Evolutionary conservation across 2,888 invertebrate species (phyloP).

Genomic region (Dicycla oo): DNA sequence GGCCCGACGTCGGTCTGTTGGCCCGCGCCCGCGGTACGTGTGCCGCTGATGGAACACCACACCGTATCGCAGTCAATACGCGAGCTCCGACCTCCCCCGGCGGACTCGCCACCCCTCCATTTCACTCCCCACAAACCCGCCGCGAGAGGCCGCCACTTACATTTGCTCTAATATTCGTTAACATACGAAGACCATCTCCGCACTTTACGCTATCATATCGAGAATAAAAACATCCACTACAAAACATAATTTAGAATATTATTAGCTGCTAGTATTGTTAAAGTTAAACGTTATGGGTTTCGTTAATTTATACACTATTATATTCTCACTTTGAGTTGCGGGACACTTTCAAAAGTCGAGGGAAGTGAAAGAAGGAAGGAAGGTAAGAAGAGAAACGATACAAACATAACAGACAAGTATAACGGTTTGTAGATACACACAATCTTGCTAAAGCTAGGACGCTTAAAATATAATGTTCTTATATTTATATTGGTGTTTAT

Average conservation of each 20-base stretch:
- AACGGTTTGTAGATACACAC: slow-evolving; percentile 55
- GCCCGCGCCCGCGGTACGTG: slow-evolving; percentile 9
- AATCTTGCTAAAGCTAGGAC: slow-evolving; percentile 56
- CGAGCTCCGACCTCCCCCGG: slow-evolving; percentile 25
- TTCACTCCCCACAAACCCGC: slow-evolving; percentile 9
- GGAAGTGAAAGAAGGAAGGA: slow-evolving; percentile 43
- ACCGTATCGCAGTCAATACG: neutral
- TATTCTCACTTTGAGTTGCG: slow-evolving; percentile 78
- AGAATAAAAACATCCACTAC: slow-evolving; percentile 85
- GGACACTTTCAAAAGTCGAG: slow-evolving; percentile 75
- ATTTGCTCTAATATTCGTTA: slow-evolving; percentile 64
- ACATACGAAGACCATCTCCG: slow-evolving; percentile 66
- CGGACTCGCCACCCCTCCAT: neutral
- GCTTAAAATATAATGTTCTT: slow-evolving; percentile 44
- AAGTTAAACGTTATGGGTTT: slow-evolving; percentile 68
- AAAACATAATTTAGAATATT: slow-evolving; percentile 86
- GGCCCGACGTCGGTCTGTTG: slow-evolving; percentile 70
- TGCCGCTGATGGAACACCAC: slow-evolving; percentile 4
- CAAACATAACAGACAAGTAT: slow-evolving; percentile 46
- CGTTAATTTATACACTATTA: slow-evolving; percentile 74
- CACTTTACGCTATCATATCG: slow-evolving; percentile 73
- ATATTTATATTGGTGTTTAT: slow-evolving; percentile 56
- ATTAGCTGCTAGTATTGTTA: slow-evolving; percentile 69
- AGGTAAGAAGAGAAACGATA: slow-evolving; percentile 45
- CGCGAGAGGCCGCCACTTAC: slow-evolving; percentile 53